Evolutionary conservation across 37 sponge, comb jelly and placozoan genomes (phyloP), one percentile per base, ranked within the genome.

Genomic region (Eunapius fragilis): DNA sequence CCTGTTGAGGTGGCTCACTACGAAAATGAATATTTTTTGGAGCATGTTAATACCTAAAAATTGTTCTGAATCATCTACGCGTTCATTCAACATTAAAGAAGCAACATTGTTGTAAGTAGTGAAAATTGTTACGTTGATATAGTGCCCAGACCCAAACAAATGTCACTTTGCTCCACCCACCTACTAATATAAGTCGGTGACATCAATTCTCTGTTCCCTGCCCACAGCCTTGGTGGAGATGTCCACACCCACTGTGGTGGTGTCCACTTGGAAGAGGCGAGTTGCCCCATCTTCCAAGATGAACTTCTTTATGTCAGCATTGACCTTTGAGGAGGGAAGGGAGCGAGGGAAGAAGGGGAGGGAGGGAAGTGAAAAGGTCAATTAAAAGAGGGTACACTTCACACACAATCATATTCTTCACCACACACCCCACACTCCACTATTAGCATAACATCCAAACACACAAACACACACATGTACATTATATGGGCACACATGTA

Each of bases 191-290:
- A n/a, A 67, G 38, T 84, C 71, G n/a, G 98, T 98, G 69, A 98
- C 49, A 73, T 98, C 98, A 47, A 90, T 91, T 14, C 96, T 77
- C 12, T 80, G 37, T 19, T 81, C 72, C 3, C 38, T 74, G 34
- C 91, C 96, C 26, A 93, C 91, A 2, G 88, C 84, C 84, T 98
- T 98, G 69, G 96, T 98, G 81, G 87, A 87, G 33, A 98, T 95
- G 68, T 70, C 38, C 82, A 86, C 80, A 0, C 98, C 98, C 48
- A 97, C 87, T 22, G 70, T 68, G 12, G n/a, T 38, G 10, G 69
- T 85, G 82, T 94, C 81, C 25, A 88, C 82, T n/a, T 58, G 47
- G 26, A 77, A 71, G n/a, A 91, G 81, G 26, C 37, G 37, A 36
- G 85, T 88, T 32, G 67, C 77, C 48, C 88, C 85, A 70, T 90